These are phyloP conservation scores for Grammomys dolichurus DNA, from an alignment of 2,113 vertebrate species.

Conservation along the genomic window DNA sequence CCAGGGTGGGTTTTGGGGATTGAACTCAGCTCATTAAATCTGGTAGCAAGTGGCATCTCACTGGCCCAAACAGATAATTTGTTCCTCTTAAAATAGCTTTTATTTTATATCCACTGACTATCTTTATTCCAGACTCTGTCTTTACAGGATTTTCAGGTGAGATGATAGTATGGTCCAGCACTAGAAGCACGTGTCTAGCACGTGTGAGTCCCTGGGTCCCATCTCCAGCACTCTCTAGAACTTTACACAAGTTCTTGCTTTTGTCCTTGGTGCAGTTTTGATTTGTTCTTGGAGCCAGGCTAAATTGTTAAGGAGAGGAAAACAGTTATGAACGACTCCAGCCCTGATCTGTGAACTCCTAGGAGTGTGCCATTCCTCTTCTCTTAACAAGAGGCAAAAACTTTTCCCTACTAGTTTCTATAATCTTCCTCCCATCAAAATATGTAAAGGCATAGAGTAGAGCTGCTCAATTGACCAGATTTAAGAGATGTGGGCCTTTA, in stretches of 20 bases:
- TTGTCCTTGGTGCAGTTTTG: slow-evolving; percentile 8
- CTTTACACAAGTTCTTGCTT: not conserved
- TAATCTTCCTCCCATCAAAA: slow-evolving; percentile 8
- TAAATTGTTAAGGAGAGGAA: not conserved
- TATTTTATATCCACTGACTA: not conserved
- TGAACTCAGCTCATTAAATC: not conserved
- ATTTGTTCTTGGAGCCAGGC: slow-evolving; percentile 43
- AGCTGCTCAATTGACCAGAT: not conserved
- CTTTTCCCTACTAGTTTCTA: slow-evolving; percentile 20
- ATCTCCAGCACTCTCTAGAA: not conserved
- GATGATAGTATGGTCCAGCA: not conserved
- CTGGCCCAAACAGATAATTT: not conserved
- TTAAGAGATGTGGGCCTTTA: not conserved
- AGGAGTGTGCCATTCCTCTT: not conserved
- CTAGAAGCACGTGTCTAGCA: not conserved
- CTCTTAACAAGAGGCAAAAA: not conserved
- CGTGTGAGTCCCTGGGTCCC: not conserved
- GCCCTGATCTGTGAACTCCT: too few species aligned
- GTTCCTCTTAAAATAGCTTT: not conserved
- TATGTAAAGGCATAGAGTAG: slow-evolving; percentile 31
- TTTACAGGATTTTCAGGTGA: not conserved
- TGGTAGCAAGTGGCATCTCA: not conserved
- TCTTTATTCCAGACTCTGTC: not conserved
- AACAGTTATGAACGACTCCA: not conserved
- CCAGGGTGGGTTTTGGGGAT: not conserved